These are phyloP conservation scores for Anoura caudifer DNA, from an alignment of 2,113 vertebrate species.

Conservation along the genomic window DNA sequence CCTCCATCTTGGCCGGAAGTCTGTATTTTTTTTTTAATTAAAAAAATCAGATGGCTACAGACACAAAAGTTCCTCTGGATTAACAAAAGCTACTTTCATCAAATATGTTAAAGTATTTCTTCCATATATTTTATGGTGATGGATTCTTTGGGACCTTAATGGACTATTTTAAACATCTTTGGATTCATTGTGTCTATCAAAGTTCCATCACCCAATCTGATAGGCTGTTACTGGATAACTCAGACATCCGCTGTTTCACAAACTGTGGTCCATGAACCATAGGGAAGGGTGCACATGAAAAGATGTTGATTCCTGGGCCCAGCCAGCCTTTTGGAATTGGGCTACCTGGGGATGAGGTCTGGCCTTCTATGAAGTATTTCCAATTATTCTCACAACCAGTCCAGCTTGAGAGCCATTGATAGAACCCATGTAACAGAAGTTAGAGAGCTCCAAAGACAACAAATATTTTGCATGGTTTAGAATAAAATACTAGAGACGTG, in stretches of 20 bases:
- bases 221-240: slow-evolving; percentile 49
- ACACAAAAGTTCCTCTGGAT: not conserved
- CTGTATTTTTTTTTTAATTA: not conserved
- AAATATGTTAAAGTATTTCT: not conserved
- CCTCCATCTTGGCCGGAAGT: too few relatives aligned
- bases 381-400: not conserved
- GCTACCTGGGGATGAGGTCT: not conserved
- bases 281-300: not conserved
- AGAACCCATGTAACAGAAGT: not conserved
- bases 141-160: not conserved
- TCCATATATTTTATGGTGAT: not conserved
- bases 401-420: not conserved
- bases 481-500: not conserved
- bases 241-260: not conserved
- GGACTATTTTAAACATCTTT: slow-evolving; percentile 31
- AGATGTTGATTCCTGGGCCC: not conserved
- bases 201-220: slow-evolving; percentile 13
- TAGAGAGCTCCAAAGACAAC: not conserved
- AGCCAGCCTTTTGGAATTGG: not conserved
- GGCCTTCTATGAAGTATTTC: not conserved
- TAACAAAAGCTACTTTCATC: not conserved
- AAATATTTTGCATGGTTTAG: not conserved
- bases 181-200: slow-evolving; percentile 39
- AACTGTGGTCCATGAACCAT: not conserved
- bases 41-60: not conserved